Conservation (phyloP, 53 echinoderm and acorn worm genomes). For the Antedon mediterranea region DNA sequence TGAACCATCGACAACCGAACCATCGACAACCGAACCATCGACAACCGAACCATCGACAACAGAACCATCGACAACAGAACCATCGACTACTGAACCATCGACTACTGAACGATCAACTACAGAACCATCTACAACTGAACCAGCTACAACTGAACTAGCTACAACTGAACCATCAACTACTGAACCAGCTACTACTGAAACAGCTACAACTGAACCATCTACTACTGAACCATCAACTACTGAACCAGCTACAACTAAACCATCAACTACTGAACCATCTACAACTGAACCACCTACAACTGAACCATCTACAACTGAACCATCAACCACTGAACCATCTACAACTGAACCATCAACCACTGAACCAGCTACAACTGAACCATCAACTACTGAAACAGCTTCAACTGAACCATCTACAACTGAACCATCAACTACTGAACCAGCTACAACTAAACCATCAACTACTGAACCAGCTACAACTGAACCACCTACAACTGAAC, state of each 20-base stretch:
- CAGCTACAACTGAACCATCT: too few relatives aligned
- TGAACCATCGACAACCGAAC: neutral
- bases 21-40: neutral
- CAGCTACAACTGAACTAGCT: too few relatives aligned
- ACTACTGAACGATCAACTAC: too few relatives aligned
- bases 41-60: neutral
- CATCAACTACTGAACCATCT: too few relatives aligned
- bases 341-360: neutral
- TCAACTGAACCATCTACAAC: neutral
- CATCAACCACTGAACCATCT: neutral
- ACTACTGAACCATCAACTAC: too few relatives aligned
- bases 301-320: too few relatives aligned
- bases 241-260: too few relatives aligned
- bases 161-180: too few relatives aligned
- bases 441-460: neutral
- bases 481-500: neutral
- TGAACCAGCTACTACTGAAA: too few relatives aligned
- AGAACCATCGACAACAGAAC: neutral
- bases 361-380: neutral
- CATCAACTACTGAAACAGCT: neutral
- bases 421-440: neutral
- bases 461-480: neutral
- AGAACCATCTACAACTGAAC: too few relatives aligned
- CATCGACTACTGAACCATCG: too few relatives aligned
- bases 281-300: too few relatives aligned